Evolutionary conservation across 1,140 invertebrate genomes (phyloP).

Genomic region (Pseudomyrmex concolor): DNA sequence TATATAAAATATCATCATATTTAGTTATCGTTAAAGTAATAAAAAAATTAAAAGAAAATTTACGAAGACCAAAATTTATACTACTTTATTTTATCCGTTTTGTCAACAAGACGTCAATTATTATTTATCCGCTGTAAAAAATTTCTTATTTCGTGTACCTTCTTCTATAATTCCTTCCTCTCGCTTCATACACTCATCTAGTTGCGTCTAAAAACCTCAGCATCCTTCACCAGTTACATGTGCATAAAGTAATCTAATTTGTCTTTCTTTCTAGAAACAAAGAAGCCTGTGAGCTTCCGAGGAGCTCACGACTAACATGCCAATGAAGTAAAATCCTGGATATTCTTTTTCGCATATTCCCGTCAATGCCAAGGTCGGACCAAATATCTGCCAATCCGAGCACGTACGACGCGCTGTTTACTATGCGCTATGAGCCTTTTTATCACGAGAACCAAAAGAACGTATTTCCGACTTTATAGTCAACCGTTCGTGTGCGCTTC

Average conservation of each 20-base stretch:
- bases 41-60: neutral
- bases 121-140: neutral
- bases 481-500: neutral
- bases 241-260: neutral
- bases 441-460: neutral
- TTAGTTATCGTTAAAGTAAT: neutral
- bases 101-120: neutral
- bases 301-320: conserved; percentile 17
- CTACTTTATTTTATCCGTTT: neutral
- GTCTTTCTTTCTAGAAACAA: neutral
- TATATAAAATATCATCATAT: neutral
- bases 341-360: conserved; percentile 27
- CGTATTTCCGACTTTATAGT: neutral
- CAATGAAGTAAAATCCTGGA: conserved; percentile 14
- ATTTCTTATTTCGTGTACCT: neutral
- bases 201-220: neutral
- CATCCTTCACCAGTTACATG: neutral
- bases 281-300: neutral
- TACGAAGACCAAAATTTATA: neutral
- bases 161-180: conserved; percentile 17
- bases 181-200: neutral
- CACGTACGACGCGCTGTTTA: conserved; percentile 38
- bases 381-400: conserved; percentile 29
- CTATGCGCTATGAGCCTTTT: conserved; percentile 31
- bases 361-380: conserved; percentile 45